Percentiles rank a stretch among this genome's conserved stretches.
These are phyloP conservation scores for Eidolon helvum DNA, from an alignment of 2,113 vertebrate genomes.

Conservation along the genomic window DNA sequence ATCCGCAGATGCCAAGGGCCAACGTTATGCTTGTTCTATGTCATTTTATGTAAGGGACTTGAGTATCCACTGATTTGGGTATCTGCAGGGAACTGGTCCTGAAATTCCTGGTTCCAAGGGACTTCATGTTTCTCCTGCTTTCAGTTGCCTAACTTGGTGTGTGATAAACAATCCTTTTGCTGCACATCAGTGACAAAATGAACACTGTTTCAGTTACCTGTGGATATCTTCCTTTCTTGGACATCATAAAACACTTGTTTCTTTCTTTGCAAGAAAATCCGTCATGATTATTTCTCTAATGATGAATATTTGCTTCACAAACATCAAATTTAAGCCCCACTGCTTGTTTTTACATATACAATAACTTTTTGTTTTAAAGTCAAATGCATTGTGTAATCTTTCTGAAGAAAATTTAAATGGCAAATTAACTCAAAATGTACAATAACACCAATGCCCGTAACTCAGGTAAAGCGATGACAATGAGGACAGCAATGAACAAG, in stretches of 20 bases:
- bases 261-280: not conserved
- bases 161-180: not conserved
- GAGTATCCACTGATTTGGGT: not conserved
- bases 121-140: constrained; percentile 14
- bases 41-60: not conserved
- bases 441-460: not conserved
- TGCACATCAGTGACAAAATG: not conserved
- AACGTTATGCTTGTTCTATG: not conserved
- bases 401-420: not conserved
- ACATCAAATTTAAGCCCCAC: constrained; percentile 2
- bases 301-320: constrained; percentile 33
- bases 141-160: not conserved
- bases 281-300: constrained; percentile 3
- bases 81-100: too few species aligned
- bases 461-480: not conserved
- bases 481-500: not conserved
- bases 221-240: not conserved
- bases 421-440: not conserved
- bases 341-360: not conserved
- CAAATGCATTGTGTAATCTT: not conserved
- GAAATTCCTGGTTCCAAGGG: not conserved
- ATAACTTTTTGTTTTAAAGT: constrained; percentile 24
- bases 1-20: not conserved
- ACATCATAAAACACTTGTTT: not conserved
- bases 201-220: constrained; percentile 22